Conservation (phyloP, 2,797 vertebrate genomes). For the Sandelia bainsii region DNA sequence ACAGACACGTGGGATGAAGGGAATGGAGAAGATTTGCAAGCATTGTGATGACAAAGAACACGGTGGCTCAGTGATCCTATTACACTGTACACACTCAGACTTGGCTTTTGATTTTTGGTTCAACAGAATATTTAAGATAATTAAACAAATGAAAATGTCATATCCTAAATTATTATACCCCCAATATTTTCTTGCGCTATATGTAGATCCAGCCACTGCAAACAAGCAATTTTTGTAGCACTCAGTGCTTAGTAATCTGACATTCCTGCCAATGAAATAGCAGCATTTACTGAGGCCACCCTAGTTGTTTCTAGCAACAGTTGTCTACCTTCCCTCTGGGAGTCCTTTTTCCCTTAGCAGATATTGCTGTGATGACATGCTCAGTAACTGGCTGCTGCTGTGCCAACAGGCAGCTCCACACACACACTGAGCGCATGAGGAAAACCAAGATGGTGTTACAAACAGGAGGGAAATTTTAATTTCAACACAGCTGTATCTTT, state of each 20-base stretch:
- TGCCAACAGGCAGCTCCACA: constrained; percentile 33
- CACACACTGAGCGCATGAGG: constrained; percentile 1
- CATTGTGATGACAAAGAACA: not conserved
- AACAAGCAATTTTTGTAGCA: too few species aligned
- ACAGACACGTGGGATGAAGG: not conserved
- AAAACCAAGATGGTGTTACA: constrained; percentile 36
- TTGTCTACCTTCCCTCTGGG: constrained; percentile 25
- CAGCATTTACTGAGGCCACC: constrained; percentile 38
- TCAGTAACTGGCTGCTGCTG: constrained; percentile 52
- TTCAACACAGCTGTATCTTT: constrained; percentile 32
- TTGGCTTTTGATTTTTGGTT: too few species aligned
- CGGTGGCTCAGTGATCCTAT: not conserved
- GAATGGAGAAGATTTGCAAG: not conserved
- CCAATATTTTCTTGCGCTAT: too few species aligned
- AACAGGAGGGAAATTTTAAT: constrained; percentile 40
- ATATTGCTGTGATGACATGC: constrained; percentile 55
- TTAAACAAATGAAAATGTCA: too few species aligned
- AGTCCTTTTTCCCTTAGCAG: constrained; percentile 41
- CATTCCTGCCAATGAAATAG: not conserved
- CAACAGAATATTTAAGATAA: too few species aligned
- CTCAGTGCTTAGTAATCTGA: not conserved
- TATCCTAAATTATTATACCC: too few species aligned
- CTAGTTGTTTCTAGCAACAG: constrained; percentile 36
- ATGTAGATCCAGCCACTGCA: too few species aligned
- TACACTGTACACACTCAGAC: not conserved